phyloP scores from a whole-genome alignment of 1,140 invertebrate species.

The Asbolus verrucosus region DNA sequence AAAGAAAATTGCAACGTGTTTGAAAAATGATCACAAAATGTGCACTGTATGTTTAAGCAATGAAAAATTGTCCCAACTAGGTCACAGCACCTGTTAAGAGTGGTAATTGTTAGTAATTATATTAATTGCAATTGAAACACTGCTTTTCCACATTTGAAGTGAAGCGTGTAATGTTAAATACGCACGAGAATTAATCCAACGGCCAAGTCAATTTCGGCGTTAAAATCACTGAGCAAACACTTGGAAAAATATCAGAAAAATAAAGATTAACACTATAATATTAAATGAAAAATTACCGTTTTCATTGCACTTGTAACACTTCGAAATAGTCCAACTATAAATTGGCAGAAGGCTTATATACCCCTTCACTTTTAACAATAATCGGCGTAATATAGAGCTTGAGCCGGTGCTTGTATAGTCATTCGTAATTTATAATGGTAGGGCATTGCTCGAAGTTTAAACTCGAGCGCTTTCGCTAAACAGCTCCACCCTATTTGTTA shows the following conservation, averaged over 20 bases:
- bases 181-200: constrained; percentile 14
- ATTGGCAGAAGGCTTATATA: constrained; percentile 38
- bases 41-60: too few species aligned
- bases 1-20: too few species aligned
- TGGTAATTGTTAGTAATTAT: not conserved
- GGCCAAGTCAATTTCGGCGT: too few species aligned
- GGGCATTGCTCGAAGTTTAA: constrained; percentile 30
- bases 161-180: not conserved
- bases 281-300: constrained; percentile 30
- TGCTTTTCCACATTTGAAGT: not conserved
- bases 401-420: constrained; percentile 25
- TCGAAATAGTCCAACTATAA: constrained; percentile 25
- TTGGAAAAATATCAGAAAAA: not conserved
- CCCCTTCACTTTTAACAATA: constrained; percentile 41
- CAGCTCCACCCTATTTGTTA: constrained; percentile 19
- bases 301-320: constrained; percentile 36
- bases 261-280: not conserved
- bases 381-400: constrained; percentile 9
- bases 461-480: constrained; percentile 23
- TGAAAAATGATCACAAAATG: too few species aligned
- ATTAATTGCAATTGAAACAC: not conserved
- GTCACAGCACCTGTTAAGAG: not conserved
- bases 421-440: constrained; percentile 32
- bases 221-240: not conserved
- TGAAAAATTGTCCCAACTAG: too few species aligned